Evolutionary conservation across 2,888 invertebrate genomes (phyloP).

Genomic region (Junonia oenone): DNA sequence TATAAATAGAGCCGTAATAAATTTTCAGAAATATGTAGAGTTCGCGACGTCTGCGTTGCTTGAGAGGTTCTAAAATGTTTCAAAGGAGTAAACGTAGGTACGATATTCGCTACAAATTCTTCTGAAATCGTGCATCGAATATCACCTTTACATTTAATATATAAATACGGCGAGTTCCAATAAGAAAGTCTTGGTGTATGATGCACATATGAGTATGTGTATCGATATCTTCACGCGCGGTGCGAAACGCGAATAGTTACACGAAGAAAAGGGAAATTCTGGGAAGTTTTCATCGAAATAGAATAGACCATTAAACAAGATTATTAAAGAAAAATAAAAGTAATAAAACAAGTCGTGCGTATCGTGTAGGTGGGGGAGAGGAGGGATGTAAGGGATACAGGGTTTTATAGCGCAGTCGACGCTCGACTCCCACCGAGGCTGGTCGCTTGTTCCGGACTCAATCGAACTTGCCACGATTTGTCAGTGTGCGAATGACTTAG

Average conservation of each 20-base stretch:
- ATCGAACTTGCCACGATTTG: slow-evolving; percentile 38
- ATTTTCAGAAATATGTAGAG: neutral
- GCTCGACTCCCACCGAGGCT: slow-evolving; percentile 40
- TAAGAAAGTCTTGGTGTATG: neutral
- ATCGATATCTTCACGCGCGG: neutral
- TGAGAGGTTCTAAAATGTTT: neutral
- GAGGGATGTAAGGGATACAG: slow-evolving; percentile 44
- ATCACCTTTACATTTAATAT: neutral
- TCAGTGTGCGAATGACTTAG: slow-evolving; percentile 31
- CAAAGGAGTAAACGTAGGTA: neutral
- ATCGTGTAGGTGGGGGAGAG: slow-evolving; percentile 37
- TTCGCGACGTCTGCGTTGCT: neutral
- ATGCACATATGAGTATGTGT: neutral
- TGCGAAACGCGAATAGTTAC: slow-evolving; percentile 1
- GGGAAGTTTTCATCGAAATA: slow-evolving; percentile 56
- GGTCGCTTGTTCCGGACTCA: slow-evolving; percentile 25
- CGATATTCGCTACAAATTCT: neutral
- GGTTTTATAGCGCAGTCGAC: slow-evolving; percentile 46
- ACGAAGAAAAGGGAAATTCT: slow-evolving; percentile 44
- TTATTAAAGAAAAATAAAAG: slow-evolving; percentile 75
- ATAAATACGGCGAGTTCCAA: neutral
- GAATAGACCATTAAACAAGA: slow-evolving; percentile 69
- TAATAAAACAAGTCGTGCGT: slow-evolving; percentile 66
- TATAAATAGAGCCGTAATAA: no score
- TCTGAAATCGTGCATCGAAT: slow-evolving; percentile 2